Evolutionary conservation across 2,113 vertebrate genomes (phyloP).

Genomic region (Hemichromis elongatus): DNA sequence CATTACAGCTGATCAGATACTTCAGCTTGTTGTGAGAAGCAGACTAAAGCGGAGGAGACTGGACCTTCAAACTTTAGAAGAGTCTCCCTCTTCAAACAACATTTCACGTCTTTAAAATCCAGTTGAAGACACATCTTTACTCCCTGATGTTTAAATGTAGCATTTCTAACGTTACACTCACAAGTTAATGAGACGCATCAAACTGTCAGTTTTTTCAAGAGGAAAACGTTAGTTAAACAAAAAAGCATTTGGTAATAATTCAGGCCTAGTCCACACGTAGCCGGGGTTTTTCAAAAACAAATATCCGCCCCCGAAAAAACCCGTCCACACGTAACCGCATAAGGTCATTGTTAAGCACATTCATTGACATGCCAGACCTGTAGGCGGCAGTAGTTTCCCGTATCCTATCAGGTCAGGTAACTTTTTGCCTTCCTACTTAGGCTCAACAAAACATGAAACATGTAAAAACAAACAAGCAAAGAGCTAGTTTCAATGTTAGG

Average conservation of each 20-base stretch:
- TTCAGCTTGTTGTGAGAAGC: background rate
- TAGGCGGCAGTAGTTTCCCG: too few species aligned
- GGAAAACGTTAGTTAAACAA: background rate
- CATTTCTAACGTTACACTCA: background rate
- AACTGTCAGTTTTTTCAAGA: background rate
- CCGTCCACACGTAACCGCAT: too few species aligned
- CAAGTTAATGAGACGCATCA: background rate
- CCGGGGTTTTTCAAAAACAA: too few species aligned
- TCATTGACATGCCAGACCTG: too few species aligned
- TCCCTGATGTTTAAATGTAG: background rate
- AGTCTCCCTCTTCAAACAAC: background rate
- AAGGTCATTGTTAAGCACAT: too few species aligned
- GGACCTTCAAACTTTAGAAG: background rate
- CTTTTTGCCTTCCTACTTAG: too few species aligned
- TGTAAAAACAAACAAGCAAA: too few species aligned
- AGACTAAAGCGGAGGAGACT: background rate
- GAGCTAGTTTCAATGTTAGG: too few species aligned
- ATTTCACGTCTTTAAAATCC: background rate
- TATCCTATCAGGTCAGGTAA: too few species aligned
- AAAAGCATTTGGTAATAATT: background rate
- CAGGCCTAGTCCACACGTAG: too few species aligned
- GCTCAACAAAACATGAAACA: too few species aligned
- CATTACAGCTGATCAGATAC: background rate
- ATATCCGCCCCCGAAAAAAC: too few species aligned
- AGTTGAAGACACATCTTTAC: background rate